Evolutionary conservation across 35 echinoderm and acorn worm genomes (phyloP), one percentile per base, ranked within the genome.

Genomic region (Apostichopus parvimensis): DNA sequence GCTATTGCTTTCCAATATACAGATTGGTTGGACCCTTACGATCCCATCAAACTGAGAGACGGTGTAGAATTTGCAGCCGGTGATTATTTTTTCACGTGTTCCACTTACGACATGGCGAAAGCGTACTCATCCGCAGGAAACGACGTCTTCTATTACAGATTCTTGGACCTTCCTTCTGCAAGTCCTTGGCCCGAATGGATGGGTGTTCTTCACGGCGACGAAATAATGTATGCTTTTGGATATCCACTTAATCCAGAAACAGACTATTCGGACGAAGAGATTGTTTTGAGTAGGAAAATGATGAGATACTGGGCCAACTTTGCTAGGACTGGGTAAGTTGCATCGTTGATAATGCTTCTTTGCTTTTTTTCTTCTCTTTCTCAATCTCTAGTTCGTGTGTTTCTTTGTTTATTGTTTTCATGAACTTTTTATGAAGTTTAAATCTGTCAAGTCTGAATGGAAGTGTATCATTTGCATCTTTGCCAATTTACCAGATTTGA

Each of bases 261-360:
- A 26, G 83, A 82, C 12, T 96, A 91, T 82, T 90, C 90, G 5
- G 94, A 93, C n/a, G 90, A 87, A n/a, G 97, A 98, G 11, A 91
- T 56, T 62, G 14, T 65, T 18, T 87, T 98, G 5, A 98, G 97
- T 83, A 28, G 52, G 68, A 94, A 94, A 88, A 98, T 98, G 93
- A 98, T 98, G 94, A 84, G 78, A 24, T 90, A 96, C 28, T 98
- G 94, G 93, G 93, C 87, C 15, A 98, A 98, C 91, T 98, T 98
- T 91, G 97, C 97, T 77, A 95, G 87, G 78, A 94, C 97, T 4
- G 97, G 97, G 97, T 98, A 91, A 91, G 96, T 68, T 6, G 3
- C 57, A 25, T 72, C 34, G 5, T 22, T 45, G 34, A 45, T 45
- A 45, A 45, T 45, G 34, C 34, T 45, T 45, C 34, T 4, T 45